Percentiles rank a stretch among this genome's conserved stretches.
Conservation (phyloP, 2,797 vertebrate genomes). For the Nothura maculosa region DNA sequence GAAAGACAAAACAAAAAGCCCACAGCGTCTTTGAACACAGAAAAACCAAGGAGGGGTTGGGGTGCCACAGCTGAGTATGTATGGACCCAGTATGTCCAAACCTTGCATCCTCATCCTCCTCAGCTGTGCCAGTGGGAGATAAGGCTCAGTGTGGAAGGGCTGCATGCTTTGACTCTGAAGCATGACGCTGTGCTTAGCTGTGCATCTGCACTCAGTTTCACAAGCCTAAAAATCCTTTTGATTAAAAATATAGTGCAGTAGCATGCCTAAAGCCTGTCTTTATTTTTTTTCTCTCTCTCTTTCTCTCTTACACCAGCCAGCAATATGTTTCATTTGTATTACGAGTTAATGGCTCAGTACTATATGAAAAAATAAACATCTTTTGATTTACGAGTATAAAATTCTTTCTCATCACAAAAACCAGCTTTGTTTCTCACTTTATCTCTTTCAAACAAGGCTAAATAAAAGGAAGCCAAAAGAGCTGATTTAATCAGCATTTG, state of each 20-base stretch:
- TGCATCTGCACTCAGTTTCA: background rate
- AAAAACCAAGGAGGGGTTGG: background rate
- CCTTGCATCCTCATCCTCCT: background rate
- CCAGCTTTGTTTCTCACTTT: constrained; percentile 24
- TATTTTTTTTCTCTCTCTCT: background rate
- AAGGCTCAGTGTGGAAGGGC: background rate
- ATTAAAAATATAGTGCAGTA: background rate
- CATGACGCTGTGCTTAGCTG: constrained; percentile 7
- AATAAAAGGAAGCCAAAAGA: constrained; percentile 17
- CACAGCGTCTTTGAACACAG: background rate
- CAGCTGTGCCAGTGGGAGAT: background rate
- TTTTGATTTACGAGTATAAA: constrained; percentile 35
- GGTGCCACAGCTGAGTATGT: background rate
- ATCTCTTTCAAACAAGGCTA: constrained; percentile 3
- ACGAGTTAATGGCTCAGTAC: background rate
- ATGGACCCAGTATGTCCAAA: background rate
- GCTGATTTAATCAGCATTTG: constrained; percentile 31
- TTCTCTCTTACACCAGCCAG: background rate
- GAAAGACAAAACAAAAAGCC: background rate
- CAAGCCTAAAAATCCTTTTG: background rate
- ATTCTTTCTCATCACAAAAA: background rate
- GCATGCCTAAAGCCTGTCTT: background rate
- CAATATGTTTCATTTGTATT: background rate
- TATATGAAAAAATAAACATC: constrained; percentile 7
- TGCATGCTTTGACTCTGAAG: background rate